Evolutionary conservation across 2,797 vertebrate genomes (phyloP), one percentile per base, ranked within the genome.

Genomic region (Tiaroga cobitis): DNA sequence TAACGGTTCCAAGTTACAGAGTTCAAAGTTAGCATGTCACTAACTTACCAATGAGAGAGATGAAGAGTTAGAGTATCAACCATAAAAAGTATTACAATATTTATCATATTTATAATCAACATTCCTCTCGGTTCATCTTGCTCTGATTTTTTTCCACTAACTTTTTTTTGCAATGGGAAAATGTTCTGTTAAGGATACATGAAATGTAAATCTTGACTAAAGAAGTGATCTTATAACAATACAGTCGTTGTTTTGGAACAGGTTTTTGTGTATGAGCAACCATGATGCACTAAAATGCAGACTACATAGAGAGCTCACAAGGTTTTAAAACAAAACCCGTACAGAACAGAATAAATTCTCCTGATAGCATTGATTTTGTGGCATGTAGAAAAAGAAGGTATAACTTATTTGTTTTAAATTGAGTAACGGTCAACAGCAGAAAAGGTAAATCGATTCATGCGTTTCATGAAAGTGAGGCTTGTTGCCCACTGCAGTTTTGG

Each of bases 391-490:
- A 56, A 76, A 39, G 29, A 3, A 32, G 32, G 11, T 39, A 39
- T 39, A 59, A 51, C 74, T 76, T 39, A 76, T 59, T 39, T n/a
- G 51, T n/a, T 76, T 76, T 59, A 59, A 59, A 76, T 59, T 8
- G 13, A 76, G 51, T 59, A 39, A 76, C 32, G 7, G 51, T 56
- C 74, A 39, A 18, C 13, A 15, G 74, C 74, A 56, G 4, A 54
- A 76, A 59, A 59, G 32, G 13, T 59, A 56, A 76, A 39, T 39
- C 7, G 13, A 59, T 76, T 56, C 16, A 32, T 43, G 70, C 7
- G n/a, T 67, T 70, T 70, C 72, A 83, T 63, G 70, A 76, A 82
- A 54, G 69, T 73, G 81, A 86, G 61, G 34, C 75, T 77, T 84
- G 76, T 18, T 77, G 79, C 67, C 37, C 15, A 43, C n/a, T 54